A percentile compares a stretch with the other conserved stretches of the same genome.
Evolutionary conservation across 2,113 vertebrate genomes (phyloP).

Genomic region (Dasyprocta punctata): DNA sequence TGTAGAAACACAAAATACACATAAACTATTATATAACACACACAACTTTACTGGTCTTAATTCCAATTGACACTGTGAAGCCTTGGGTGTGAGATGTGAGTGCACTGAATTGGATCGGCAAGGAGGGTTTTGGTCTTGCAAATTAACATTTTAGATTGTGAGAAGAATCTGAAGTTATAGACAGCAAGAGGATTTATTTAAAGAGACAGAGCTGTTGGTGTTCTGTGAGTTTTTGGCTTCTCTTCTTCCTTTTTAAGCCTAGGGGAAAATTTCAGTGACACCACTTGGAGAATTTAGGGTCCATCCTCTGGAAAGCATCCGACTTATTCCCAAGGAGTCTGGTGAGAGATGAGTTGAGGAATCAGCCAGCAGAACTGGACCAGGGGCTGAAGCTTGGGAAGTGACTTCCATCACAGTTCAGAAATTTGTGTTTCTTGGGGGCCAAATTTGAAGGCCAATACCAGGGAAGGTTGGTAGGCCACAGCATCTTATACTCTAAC

Average conservation of each 20-base stretch:
- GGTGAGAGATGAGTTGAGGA: neutral
- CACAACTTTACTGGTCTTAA: neutral
- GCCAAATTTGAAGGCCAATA: neutral
- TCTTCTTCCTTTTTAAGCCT: neutral
- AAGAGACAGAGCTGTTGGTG: neutral
- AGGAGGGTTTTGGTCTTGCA: neutral
- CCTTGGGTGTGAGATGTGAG: neutral
- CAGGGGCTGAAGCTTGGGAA: neutral
- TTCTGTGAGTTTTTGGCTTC: neutral
- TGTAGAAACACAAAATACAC: neutral
- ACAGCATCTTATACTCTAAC: neutral
- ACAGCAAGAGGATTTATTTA: neutral
- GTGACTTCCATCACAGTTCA: neutral
- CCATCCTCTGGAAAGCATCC: neutral
- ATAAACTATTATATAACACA: neutral
- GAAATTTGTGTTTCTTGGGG: neutral
- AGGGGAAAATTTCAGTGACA: neutral
- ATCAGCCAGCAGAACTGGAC: neutral
- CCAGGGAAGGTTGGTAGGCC: neutral
- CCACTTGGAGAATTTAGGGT: neutral
- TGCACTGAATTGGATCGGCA: neutral
- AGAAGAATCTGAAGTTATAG: conserved; percentile 20
- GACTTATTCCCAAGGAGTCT: neutral
- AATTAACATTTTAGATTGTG: neutral
- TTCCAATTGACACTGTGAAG: neutral